These are phyloP conservation scores for Odocoileus virginianus DNA, from an alignment of 2,113 vertebrate genomes.

Conservation along the genomic window DNA sequence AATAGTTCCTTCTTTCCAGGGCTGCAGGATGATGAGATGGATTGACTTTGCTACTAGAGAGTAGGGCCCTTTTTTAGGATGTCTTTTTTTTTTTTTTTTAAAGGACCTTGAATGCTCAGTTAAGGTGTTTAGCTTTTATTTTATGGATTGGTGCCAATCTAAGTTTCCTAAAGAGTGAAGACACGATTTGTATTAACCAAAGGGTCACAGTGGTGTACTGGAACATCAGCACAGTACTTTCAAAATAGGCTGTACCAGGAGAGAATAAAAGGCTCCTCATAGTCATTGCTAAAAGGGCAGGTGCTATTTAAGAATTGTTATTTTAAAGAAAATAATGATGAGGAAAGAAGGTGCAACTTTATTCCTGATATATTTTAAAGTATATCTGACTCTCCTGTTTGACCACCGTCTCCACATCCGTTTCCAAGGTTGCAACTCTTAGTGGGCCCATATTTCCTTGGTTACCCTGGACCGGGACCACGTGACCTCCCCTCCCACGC, in stretches of 20 bases:
- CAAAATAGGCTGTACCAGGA: neutral
- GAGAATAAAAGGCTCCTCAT: neutral
- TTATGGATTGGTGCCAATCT: neutral
- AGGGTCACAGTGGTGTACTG: neutral
- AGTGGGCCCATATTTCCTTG: conserved; percentile 47
- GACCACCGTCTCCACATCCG: neutral
- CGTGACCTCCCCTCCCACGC: neutral
- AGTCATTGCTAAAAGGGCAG: conserved; percentile 3
- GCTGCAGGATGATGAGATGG: neutral
- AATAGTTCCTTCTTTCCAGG: neutral
- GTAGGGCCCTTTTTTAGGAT: neutral
- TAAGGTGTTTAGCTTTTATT: neutral
- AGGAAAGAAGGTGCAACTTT: neutral
- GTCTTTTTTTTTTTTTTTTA: neutral
- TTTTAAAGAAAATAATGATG: neutral
- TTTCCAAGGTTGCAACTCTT: conserved; percentile 21
- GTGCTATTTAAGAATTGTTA: neutral
- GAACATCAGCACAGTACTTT: neutral
- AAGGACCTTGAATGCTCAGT: neutral
- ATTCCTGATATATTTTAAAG: neutral
- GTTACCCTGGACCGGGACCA: neutral
- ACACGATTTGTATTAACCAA: neutral
- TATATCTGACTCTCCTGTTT: neutral
- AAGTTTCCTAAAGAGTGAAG: neutral
- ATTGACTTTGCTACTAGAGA: neutral